Evolutionary conservation across 1,140 invertebrate species (phyloP).

Genomic region (Solen grandis): DNA sequence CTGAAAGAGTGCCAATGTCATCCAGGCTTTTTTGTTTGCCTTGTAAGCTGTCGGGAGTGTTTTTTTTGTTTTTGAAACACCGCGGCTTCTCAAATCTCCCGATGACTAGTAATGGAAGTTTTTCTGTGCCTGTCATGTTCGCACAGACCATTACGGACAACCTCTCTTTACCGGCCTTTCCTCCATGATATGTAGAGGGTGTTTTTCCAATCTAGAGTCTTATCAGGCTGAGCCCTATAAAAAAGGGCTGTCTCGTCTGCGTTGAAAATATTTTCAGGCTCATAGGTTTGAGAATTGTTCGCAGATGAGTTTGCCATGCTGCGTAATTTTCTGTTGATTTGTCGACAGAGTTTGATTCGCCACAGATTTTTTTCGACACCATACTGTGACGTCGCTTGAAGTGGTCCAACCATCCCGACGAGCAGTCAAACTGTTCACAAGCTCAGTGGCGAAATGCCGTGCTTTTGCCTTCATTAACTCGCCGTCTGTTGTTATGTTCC

Average conservation of each 20-base stretch:
- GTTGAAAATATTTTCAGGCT: constrained; percentile 52
- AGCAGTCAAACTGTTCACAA: too few relatives aligned
- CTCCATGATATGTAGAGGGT: constrained; percentile 39
- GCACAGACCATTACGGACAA: constrained; percentile 80
- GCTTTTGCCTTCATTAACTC: too few relatives aligned
- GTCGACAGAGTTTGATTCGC: constrained; percentile 13
- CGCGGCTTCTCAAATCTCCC: constrained; percentile 81
- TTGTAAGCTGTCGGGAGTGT: constrained; percentile 42
- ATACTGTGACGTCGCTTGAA: constrained; percentile 37
- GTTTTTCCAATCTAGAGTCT: constrained; percentile 52
- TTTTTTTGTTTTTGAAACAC: constrained; percentile 80
- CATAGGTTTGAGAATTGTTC: constrained; percentile 4
- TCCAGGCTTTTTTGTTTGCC: constrained; percentile 61
- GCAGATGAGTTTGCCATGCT: too few relatives aligned
- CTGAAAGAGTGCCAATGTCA: constrained; percentile 50
- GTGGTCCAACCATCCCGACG: too few relatives aligned
- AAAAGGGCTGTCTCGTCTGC: constrained; percentile 61
- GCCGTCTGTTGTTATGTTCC: too few relatives aligned
- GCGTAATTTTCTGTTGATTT: not conserved
- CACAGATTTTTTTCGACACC: constrained; percentile 21
- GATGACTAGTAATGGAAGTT: constrained; percentile 80
- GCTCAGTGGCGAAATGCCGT: too few relatives aligned
- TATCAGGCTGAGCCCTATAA: constrained; percentile 46
- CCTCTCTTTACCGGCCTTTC: constrained; percentile 81
- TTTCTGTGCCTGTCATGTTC: too few relatives aligned